Base-by-base conservation (phyloP, 2,888 invertebrate species). In the Drosophila ustulata region DNA sequence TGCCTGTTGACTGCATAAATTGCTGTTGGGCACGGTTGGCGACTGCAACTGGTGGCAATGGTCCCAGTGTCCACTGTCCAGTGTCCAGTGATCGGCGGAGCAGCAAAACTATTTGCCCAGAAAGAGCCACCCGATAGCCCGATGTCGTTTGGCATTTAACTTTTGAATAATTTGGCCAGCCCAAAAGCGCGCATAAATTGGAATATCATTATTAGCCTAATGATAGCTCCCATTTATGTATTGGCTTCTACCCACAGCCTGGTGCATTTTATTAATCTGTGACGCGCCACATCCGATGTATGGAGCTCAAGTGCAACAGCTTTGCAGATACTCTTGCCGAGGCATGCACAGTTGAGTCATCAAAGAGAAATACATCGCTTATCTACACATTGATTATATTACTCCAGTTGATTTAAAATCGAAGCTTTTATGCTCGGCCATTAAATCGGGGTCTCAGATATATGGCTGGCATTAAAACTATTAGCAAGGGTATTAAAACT, bases 101-200 rank as follows among this genome's bases (percentile, higher is more conserved):
- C 63, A 66, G 66, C 62, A 64, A 77, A 64, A 77, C 73, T 82
- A 82, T 83, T 80, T 78, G 45, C 73, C 66, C 63, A 55, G n/a
- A n/a, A n/a, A 11, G 52, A 51, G 62, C 64, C 65, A 69, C 41
- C 47, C 46, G 26, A 41, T 49, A 6, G 46, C 50, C 32, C 3
- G 56, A 41, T 52, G 57, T 71, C 57, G 80, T 56, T 76, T 68
- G 66, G 57, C 67, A 63, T 79, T 78, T 52, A 61, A 59, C 57
- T 75, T 79, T 85, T 83, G 82, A 77, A 83, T 83, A 88, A 83
- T 88, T 88, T 78, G 49, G 49, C 47, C 58, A 45, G 34, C 25
- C 39, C 67, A 65, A 55, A 66, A 30, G 52, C 43, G 51, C 45
- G 75, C 68, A 72, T 82, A 77, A 78, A 83, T 84, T 78, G 70